These are phyloP conservation scores for Hydrozoanthus tunicans DNA, from an alignment of 64 coral and sea anemone species.

Conservation along the genomic window DNA sequence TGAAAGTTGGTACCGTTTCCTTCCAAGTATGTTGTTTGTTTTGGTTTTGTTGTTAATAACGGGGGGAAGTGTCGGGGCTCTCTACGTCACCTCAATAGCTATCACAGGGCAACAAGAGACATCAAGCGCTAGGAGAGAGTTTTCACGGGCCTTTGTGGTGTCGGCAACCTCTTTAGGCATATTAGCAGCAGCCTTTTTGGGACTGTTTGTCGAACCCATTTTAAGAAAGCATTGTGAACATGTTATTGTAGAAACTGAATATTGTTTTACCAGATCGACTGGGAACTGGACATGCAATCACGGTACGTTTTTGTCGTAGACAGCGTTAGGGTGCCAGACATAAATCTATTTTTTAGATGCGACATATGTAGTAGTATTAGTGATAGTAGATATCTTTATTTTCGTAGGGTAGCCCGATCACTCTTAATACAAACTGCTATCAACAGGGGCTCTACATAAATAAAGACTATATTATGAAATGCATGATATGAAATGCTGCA, in stretches of 20 bases:
- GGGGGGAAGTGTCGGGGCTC: constrained; percentile 51
- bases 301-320: too few relatives aligned
- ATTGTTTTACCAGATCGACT: not conserved
- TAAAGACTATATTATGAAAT: too few relatives aligned
- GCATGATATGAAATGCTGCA: too few relatives aligned
- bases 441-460: too few relatives aligned
- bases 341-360: too few relatives aligned
- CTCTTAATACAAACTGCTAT: too few relatives aligned
- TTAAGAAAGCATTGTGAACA: constrained; percentile 61
- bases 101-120: constrained; percentile 19
- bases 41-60: constrained; percentile 16
- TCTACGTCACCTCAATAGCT: constrained; percentile 75
- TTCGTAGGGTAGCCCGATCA: too few relatives aligned
- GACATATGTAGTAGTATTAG: too few relatives aligned
- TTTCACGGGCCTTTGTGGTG: constrained; percentile 83
- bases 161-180: constrained; percentile 38
- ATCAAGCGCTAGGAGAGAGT: constrained; percentile 41
- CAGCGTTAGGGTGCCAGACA: too few relatives aligned
- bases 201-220: constrained; percentile 51
- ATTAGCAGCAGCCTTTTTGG: constrained; percentile 51
- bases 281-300: too few relatives aligned
- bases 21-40: constrained; percentile 60
- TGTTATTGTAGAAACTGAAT: not conserved
- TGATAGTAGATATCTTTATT: too few relatives aligned
- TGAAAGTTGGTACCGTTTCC: constrained; percentile 71